These are phyloP conservation scores for Pilophorus perplexus DNA, from an alignment of 2,888 invertebrate genomes.

Conservation along the genomic window DNA sequence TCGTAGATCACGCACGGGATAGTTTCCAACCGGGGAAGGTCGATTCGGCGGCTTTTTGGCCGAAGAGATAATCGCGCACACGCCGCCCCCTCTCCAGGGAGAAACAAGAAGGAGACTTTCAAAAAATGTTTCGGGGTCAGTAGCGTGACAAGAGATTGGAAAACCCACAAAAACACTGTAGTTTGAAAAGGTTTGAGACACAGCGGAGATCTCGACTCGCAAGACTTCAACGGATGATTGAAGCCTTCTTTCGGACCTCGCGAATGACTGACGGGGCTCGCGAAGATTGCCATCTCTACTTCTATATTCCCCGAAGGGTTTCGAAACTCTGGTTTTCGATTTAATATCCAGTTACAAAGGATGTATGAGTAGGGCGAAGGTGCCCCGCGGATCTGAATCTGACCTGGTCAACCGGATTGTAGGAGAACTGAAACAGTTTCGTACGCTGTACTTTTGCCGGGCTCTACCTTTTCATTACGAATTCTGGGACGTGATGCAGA, in stretches of 20 bases:
- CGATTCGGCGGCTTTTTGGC: not conserved
- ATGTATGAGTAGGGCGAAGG: not conserved
- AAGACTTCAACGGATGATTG: conserved; percentile 13
- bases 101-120: no score
- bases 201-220: no score
- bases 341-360: no score
- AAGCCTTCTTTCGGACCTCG: not conserved
- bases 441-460: conserved; percentile 1
- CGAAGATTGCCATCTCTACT: conserved; percentile 9
- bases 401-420: conserved; percentile 3
- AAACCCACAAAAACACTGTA: conserved; percentile 4
- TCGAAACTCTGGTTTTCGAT: not conserved
- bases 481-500: not conserved
- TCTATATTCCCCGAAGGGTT: not conserved
- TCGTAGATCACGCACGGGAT: conserved; percentile 2
- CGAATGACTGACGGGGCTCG: conserved; percentile 5
- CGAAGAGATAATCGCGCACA: conserved; percentile 5
- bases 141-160: conserved; percentile 20
- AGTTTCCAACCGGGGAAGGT: not conserved
- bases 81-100: conserved; percentile 3
- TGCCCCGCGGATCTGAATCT: conserved; percentile 4
- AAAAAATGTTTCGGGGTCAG: conserved; percentile 18
- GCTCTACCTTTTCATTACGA: not conserved
- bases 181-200: no score
- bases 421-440: not conserved